These are phyloP conservation scores for Zapus hudsonius DNA, from an alignment of 2,113 vertebrate genomes.

Conservation along the genomic window DNA sequence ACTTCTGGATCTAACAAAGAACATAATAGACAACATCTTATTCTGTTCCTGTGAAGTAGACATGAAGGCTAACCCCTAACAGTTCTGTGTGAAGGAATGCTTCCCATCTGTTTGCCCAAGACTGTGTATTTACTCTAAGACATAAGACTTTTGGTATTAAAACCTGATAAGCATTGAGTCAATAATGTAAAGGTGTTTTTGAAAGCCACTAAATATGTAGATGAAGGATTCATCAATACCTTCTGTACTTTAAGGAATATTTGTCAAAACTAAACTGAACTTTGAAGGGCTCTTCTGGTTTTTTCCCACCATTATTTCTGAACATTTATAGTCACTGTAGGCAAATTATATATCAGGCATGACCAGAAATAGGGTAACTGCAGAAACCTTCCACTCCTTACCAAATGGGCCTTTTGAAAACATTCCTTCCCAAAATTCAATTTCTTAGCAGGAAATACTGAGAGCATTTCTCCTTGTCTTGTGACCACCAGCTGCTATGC, in stretches of 20 bases:
- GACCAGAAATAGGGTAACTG: neutral
- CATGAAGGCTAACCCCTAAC: neutral
- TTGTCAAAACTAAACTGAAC: neutral
- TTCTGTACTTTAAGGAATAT: neutral
- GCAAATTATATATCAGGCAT: neutral
- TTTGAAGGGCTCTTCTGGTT: neutral
- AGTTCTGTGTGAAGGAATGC: neutral
- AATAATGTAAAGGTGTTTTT: neutral
- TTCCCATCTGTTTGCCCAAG: neutral
- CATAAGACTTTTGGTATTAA: neutral
- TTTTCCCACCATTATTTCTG: neutral
- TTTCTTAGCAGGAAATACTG: slow-evolving; percentile 7
- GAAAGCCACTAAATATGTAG: neutral
- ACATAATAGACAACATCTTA: neutral
- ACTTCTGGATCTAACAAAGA: neutral
- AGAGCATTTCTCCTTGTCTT: neutral
- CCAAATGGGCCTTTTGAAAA: slow-evolving; percentile 31
- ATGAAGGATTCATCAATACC: neutral
- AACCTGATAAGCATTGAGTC: neutral
- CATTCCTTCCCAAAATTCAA: neutral
- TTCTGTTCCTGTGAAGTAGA: neutral
- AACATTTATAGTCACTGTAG: neutral
- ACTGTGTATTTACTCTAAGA: neutral
- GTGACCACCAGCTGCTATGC: neutral
- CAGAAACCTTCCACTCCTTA: neutral